Evolutionary conservation across 2,113 vertebrate species (phyloP), one percentile per base, ranked within the genome.

Genomic region (Mellivora capensis): DNA sequence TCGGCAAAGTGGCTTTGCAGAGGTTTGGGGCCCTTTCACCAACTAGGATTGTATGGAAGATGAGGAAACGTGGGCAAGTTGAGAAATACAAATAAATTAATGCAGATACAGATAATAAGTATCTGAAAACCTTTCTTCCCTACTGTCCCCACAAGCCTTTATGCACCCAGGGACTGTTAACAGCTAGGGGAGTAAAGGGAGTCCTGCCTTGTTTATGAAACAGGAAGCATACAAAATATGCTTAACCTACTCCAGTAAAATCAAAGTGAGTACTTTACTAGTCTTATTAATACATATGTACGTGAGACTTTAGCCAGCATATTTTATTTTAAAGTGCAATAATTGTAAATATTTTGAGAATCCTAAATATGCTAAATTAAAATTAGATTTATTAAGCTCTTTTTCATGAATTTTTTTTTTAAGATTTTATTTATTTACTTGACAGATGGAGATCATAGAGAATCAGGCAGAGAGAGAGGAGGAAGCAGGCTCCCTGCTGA

Each of bases 1-100:
- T 84, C 6, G 76, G 96, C 72, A 95, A 88, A 97, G 88, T 77
- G 80, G 76, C 97, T 97, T 97, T 97, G 59, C 74, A 74, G 54
- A 2, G 52, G 85, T 82, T 77, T 47, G 77, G 71, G 86, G 64
- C 67, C 39, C 13, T 82, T 61, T 91, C 59, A 31, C 83, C 1
- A 7, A 79, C 44, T 42, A 91, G 62, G 11, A 61, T 87, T 72
- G 47, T 31, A 25, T 2, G 74, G 77, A 57, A 76, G 71, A 77
- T 31, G 80, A 76, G 79, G 20, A 2, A 10, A 29, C 49, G 7
- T 0, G 44, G 62, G 7, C 31, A 4, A 14, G 54, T 69, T 76
- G 39, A 88, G 87, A 79, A 67, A 81, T 34, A 87, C 3, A 20
- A 52, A 87, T n/a, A 69, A 61, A 81, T 81, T 64, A 83, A 27